Evolutionary conservation across 2,113 vertebrate genomes (phyloP).

Genomic region (Lampris incognitus): DNA sequence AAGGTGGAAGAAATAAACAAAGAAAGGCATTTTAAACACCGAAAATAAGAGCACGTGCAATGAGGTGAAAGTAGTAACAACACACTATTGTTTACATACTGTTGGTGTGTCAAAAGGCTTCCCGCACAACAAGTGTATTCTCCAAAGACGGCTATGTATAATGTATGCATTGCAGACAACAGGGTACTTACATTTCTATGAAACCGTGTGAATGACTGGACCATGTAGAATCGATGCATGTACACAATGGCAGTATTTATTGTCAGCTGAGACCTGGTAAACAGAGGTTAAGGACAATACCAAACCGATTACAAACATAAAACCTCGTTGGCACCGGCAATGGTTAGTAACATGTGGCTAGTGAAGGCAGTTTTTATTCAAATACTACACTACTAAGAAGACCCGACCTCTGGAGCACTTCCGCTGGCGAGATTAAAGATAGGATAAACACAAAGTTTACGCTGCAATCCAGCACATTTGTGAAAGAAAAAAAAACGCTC

Average conservation of each 20-base stretch:
- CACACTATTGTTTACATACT: no score
- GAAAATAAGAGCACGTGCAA: no score
- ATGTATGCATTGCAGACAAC: background rate
- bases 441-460: no score
- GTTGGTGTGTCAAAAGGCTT: no score
- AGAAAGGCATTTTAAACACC: background rate
- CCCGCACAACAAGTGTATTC: no score
- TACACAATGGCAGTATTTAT: slow-evolving; percentile 98
- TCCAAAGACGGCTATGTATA: background rate
- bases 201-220: slow-evolving; percentile 96
- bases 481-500: no score
- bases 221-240: slow-evolving; percentile 99
- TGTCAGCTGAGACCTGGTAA: slow-evolving; percentile 91
- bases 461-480: no score
- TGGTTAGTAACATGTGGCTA: background rate
- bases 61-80: no score
- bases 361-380: no score
- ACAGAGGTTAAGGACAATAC: slow-evolving; percentile 78
- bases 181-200: slow-evolving; percentile 90
- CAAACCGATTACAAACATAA: background rate
- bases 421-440: no score
- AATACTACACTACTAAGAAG: no score
- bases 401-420: no score
- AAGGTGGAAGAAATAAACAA: background rate
- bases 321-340: background rate